A percentile compares a stretch with the other conserved stretches of the same genome.
phyloP scores from a whole-genome alignment of 2,113 vertebrate genomes.

The Stomatorhinus ivindoensis region DNA sequence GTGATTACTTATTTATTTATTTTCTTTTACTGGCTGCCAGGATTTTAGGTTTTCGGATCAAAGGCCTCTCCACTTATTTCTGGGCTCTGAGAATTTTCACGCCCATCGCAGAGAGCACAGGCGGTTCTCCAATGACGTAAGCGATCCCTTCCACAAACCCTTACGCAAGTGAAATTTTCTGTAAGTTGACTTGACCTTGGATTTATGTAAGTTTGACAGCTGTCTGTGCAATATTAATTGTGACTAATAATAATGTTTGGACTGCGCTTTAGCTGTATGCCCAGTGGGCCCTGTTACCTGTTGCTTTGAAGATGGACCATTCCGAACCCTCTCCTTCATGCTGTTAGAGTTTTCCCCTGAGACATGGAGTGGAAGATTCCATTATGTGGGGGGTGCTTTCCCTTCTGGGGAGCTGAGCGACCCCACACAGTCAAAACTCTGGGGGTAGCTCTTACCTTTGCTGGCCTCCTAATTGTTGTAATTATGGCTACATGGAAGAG shows the following conservation, averaged over 20 bases:
- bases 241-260: not conserved
- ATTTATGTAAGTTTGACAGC: not conserved
- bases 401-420: conserved; percentile 32
- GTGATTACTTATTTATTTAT: conserved; percentile 4
- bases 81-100: not conserved
- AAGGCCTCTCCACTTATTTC: not conserved
- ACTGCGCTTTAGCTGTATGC: not conserved
- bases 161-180: not conserved
- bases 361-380: conserved; percentile 12
- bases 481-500: conserved; percentile 33
- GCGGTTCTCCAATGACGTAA: not conserved
- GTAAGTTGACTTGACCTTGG: not conserved
- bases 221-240: not conserved
- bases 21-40: conserved; percentile 30
- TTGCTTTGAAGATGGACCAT: conserved; percentile 36
- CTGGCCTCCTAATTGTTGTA: conserved; percentile 39
- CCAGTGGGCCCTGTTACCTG: conserved; percentile 22
- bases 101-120: not conserved
- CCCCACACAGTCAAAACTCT: conserved; percentile 25
- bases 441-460: conserved; percentile 30
- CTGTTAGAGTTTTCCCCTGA: conserved; percentile 31
- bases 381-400: not conserved
- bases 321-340: conserved; percentile 28
- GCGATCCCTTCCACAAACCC: not conserved
- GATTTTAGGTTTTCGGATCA: conserved; percentile 7